Evolutionary conservation across 2,113 vertebrate genomes (phyloP).

Genomic region (Megalops atlanticus): DNA sequence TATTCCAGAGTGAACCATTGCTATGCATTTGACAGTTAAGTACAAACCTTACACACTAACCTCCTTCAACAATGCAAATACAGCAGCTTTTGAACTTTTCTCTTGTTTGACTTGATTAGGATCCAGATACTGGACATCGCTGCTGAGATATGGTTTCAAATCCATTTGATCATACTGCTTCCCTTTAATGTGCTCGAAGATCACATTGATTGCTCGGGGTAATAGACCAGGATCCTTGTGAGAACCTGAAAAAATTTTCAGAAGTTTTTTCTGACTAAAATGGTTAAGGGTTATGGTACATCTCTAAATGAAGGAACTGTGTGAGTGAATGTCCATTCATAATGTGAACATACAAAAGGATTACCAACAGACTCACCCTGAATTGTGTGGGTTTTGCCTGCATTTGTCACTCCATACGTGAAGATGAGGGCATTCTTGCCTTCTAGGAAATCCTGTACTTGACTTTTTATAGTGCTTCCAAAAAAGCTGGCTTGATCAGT

Average conservation of each 20-base stretch:
- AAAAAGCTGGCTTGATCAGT: conserved; percentile 78
- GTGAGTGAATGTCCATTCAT: too few species aligned
- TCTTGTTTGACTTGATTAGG: conserved; percentile 78
- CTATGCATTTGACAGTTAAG: too few species aligned
- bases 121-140: conserved; percentile 70
- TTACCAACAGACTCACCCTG: conserved; percentile 69
- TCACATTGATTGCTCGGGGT: conserved; percentile 75
- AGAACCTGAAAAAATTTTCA: conserved; percentile 65
- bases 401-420: conserved; percentile 87
- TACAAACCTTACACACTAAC: conserved; percentile 65
- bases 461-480: conserved; percentile 73
- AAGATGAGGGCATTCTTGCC: conserved; percentile 83
- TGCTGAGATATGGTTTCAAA: conserved; percentile 80
- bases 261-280: neutral
- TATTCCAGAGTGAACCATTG: too few species aligned
- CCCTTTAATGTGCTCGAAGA: conserved; percentile 72
- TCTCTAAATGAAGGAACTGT: neutral
- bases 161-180: conserved; percentile 78
- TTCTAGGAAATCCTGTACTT: conserved; percentile 70
- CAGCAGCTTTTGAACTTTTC: conserved; percentile 64
- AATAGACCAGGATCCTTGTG: conserved; percentile 80
- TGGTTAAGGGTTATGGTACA: neutral
- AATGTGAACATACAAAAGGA: neutral
- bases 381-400: conserved; percentile 88
- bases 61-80: conserved; percentile 79